These are phyloP conservation scores for Donacobius atricapilla DNA, from an alignment of 2,113 vertebrate species.

Conservation along the genomic window DNA sequence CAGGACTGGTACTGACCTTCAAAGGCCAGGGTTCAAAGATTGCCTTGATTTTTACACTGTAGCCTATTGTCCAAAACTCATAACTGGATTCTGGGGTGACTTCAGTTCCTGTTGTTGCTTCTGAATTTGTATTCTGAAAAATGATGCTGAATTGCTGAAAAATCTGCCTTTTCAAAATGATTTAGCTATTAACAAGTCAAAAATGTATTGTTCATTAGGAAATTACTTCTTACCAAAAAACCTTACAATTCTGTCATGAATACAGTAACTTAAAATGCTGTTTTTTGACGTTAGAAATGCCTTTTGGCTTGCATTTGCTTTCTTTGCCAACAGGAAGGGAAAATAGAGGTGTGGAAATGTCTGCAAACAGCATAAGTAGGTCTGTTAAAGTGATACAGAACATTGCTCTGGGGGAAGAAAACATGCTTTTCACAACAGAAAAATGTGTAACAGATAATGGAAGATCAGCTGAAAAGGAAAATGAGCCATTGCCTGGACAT, in stretches of 20 bases:
- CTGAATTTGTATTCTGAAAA: neutral
- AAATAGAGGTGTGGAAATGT: neutral
- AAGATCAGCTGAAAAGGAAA: neutral
- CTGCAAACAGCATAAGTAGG: neutral
- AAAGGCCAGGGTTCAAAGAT: too few species aligned
- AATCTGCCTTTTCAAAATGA: neutral
- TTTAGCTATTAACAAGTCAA: neutral
- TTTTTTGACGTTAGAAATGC: neutral
- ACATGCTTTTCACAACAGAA: neutral
- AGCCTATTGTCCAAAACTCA: neutral
- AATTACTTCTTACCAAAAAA: neutral
- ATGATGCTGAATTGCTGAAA: neutral
- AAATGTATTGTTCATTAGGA: neutral
- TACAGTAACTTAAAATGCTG: neutral
- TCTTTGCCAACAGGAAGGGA: neutral
- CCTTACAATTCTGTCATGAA: neutral
- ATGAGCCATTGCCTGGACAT: fast-evolving
- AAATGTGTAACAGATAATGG: fast-evolving
- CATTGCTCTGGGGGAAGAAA: neutral
- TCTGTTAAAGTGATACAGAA: neutral
- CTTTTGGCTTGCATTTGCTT: neutral
- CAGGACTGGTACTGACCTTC: neutral
- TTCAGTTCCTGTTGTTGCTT: neutral
- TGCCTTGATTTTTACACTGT: neutral
- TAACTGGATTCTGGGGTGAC: neutral